These are phyloP conservation scores for Caenorhabditis angaria DNA, from an alignment of 2,888 invertebrate species.

Conservation along the genomic window DNA sequence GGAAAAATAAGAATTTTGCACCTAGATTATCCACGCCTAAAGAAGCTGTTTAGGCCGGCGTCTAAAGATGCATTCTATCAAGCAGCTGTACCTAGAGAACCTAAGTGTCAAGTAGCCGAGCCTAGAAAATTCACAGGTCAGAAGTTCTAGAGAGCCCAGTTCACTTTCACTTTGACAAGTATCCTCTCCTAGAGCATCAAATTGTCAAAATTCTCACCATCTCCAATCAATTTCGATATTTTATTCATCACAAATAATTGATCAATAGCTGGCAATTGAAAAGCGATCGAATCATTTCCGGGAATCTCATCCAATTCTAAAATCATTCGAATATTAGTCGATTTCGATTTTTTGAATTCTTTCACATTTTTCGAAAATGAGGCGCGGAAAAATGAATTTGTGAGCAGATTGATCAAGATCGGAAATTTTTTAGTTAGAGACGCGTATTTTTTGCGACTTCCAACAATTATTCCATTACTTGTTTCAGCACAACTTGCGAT, in stretches of 20 bases:
- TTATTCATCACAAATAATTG: slow-evolving; percentile 32
- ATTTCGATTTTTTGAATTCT: too few relatives aligned
- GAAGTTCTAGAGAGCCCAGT: too few relatives aligned
- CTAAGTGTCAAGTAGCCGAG: too few relatives aligned
- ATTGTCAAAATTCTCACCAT: too few relatives aligned
- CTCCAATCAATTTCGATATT: slow-evolving; percentile 26
- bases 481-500: slow-evolving; percentile 24
- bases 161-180: too few relatives aligned
- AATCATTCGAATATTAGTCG: slow-evolving; percentile 1
- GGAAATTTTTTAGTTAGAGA: slow-evolving; percentile 20
- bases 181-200: too few relatives aligned
- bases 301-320: background rate
- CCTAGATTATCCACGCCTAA: too few relatives aligned
- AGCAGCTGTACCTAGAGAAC: too few relatives aligned
- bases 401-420: background rate
- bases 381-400: background rate
- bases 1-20: too few relatives aligned
- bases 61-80: too few relatives aligned
- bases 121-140: too few relatives aligned
- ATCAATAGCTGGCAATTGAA: slow-evolving; percentile 27
- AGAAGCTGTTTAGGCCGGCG: too few relatives aligned
- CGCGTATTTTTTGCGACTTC: slow-evolving; percentile 28
- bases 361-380: background rate
- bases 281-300: slow-evolving; percentile 1
- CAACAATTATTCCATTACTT: slow-evolving; percentile 35